Evolutionary conservation across 2,888 invertebrate species (phyloP), one percentile per base, ranked within the genome.

Genomic region (Microchrysa polita): DNA sequence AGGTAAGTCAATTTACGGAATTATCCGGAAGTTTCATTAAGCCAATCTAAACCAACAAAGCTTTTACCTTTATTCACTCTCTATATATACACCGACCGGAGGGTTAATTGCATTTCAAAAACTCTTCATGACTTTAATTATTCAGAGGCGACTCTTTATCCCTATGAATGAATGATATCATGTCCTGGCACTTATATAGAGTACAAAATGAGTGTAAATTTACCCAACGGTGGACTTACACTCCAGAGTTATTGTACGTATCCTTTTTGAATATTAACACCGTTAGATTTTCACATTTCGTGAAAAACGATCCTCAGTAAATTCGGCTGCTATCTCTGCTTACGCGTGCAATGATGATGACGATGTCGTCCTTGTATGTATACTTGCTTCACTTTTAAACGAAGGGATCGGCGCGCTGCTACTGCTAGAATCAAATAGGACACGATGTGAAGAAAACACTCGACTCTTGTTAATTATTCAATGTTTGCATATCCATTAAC

Each of bases 401-500:
- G 22, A 57, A 57, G 27, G 7, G 27, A 2, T 5, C 57, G 18
- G 34, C 18, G 4, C 63, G 63, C 16, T 63, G 63, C n/a, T 27
- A 48, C n/a, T n/a, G n/a, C n/a, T n/a, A n/a, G n/a, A 20, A 48
- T 2, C 44, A 52, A 18, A 16, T 27, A 7, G 40, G 53, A 34
- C 16, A 55, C 18, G 4, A 67, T 48, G 52, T 53, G 16, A 53
- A 53, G 4, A 27, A 53, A n/a, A 55, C n/a, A 27, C 53, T 67
- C 34, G 53, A 16, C 7, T 2, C n/a, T n/a, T 42, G 57, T 75
- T 53, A 75, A 75, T 75, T 73, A 75, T 75, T 73, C 73, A 75
- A 67, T 73, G 73, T 75, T 75, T 75, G 72, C 74, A 73, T 67
- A 73, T 69, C 74, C 74, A 75, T 75, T 73, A 73, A 73, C 73